Conservation (phyloP, 1,140 invertebrate genomes). For the Hycleus phaleratus region DNA sequence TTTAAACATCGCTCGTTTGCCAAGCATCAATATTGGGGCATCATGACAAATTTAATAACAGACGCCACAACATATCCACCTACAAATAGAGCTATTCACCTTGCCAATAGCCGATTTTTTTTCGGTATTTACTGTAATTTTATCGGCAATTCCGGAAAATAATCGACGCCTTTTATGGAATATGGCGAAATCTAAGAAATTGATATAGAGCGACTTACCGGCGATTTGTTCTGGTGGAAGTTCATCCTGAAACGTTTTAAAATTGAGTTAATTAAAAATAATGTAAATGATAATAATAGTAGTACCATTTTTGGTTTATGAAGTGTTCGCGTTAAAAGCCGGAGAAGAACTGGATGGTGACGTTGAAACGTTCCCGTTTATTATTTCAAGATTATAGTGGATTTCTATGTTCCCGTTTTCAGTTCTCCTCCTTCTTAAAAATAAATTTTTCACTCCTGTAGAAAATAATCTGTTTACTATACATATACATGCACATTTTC, state of each 20-base stretch:
- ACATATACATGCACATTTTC: too few relatives aligned
- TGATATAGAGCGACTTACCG: constrained; percentile 26
- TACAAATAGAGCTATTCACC: not conserved
- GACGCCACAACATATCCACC: not conserved
- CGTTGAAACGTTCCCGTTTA: constrained; percentile 8
- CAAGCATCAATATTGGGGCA: not conserved
- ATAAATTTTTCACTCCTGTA: too few relatives aligned
- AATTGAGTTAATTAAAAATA: not conserved
- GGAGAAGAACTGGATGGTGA: constrained; percentile 5
- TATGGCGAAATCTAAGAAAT: not conserved
- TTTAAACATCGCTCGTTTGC: not conserved
- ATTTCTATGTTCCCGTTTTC: constrained; percentile 16
- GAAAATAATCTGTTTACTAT: too few relatives aligned
- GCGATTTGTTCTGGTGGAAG: constrained; percentile 39
- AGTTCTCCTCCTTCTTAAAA: too few relatives aligned
- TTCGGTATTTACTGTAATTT: not conserved
- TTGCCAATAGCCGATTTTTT: not conserved
- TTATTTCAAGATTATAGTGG: constrained; percentile 24
- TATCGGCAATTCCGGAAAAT: not conserved
- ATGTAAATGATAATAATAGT: not conserved
- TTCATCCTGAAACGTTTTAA: constrained; percentile 35
- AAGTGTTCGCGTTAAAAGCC: not conserved
- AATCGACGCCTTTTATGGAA: not conserved
- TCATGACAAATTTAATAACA: not conserved
- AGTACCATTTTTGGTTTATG: constrained; percentile 1